Evolutionary conservation across 2,888 invertebrate genomes (phyloP).

Genomic region (Ephialtes manifestator): DNA sequence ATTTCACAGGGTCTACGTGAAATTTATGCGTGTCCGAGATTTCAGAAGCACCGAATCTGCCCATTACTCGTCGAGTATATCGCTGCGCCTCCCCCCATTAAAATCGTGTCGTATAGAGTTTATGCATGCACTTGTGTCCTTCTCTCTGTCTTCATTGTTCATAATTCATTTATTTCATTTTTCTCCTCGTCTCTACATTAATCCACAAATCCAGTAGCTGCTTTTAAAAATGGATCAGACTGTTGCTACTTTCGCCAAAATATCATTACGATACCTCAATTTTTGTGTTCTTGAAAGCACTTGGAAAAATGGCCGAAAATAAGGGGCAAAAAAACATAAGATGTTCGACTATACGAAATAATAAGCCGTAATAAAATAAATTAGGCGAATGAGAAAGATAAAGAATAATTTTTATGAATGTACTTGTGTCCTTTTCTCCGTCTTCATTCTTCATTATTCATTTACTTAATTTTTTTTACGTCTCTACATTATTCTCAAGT

Average conservation of each 20-base stretch:
- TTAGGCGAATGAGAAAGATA: no score
- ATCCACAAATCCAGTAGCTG: background rate
- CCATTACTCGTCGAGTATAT: conserved; percentile 3
- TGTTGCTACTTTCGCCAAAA: no score
- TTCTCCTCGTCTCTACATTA: background rate
- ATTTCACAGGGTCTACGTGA: conserved; percentile 58
- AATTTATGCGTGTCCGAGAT: conserved; percentile 57
- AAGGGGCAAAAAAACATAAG: no score
- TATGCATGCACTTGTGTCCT: background rate
- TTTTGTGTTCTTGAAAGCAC: no score
- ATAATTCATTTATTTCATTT: background rate
- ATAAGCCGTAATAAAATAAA: background rate
- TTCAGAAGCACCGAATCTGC: conserved; percentile 46
- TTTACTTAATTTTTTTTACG: background rate
- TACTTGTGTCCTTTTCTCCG: background rate
- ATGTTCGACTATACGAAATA: background rate
- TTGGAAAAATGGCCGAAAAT: no score
- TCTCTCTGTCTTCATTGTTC: background rate
- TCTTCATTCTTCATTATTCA: background rate
- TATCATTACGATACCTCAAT: no score
- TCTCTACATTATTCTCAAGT: background rate
- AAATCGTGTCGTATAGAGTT: background rate
- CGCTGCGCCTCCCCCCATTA: background rate
- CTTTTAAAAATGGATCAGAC: background rate
- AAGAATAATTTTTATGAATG: background rate